phyloP scores from a whole-genome alignment of 2,888 invertebrate genomes.

The Drosophila nigricruria region DNA sequence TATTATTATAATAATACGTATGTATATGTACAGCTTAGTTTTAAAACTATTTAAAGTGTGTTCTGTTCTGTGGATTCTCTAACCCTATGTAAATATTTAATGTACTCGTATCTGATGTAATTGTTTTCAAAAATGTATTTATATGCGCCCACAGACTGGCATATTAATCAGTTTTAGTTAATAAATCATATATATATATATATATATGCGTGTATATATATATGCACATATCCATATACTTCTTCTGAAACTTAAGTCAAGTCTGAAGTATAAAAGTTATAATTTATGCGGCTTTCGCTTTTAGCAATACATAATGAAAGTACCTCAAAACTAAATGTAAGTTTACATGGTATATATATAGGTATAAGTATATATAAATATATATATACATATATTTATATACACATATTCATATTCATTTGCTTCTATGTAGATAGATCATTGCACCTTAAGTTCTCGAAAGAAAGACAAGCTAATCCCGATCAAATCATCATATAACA shows the following conservation, averaged over 20 bases:
- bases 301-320: conserved; percentile 49
- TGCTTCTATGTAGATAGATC: conserved; percentile 57
- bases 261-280: conserved; percentile 68
- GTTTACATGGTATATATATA: conserved; percentile 31
- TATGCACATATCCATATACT: conserved; percentile 15
- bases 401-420: not conserved
- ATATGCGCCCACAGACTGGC: conserved; percentile 46
- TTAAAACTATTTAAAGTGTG: conserved; percentile 70
- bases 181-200: conserved; percentile 10
- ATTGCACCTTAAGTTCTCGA: conserved; percentile 64
- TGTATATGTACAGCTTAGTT: conserved; percentile 73
- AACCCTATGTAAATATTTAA: conserved; percentile 61
- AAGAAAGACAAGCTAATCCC: conserved; percentile 48
- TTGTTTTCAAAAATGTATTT: conserved; percentile 61
- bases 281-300: conserved; percentile 15
- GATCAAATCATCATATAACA: conserved; percentile 12
- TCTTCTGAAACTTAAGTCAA: conserved; percentile 50
- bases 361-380: conserved; percentile 24
- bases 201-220: conserved; percentile 4
- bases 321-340: conserved; percentile 56
- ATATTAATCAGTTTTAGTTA: conserved; percentile 46
- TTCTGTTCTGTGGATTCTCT: conserved; percentile 51
- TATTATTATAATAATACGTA: conserved; percentile 53
- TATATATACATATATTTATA: conserved; percentile 20
- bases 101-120: conserved; percentile 62